These are phyloP conservation scores for Ectropis crepuscularia DNA, from an alignment of 2,888 invertebrate species.

Conservation along the genomic window DNA sequence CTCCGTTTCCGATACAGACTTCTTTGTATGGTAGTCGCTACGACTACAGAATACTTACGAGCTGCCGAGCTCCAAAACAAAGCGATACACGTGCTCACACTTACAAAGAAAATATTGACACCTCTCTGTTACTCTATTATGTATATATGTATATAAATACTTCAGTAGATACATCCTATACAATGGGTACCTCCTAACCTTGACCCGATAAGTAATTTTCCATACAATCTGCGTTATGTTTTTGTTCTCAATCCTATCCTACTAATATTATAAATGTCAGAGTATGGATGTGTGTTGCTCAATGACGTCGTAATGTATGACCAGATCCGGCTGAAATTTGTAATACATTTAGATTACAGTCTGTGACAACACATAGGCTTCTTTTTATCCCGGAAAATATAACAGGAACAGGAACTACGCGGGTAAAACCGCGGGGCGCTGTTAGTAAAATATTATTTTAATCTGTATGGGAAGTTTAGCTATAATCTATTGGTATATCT, in stretches of 20 bases:
- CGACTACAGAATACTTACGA: slow-evolving; percentile 8
- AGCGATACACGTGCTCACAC: slow-evolving; percentile 4
- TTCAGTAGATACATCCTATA: slow-evolving; percentile 6
- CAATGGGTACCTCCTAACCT: background rate
- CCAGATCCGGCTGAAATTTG: too few species aligned
- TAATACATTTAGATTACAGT: too few species aligned
- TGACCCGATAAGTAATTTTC: slow-evolving; percentile 9
- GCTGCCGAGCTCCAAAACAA: background rate
- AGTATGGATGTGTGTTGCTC: too few species aligned
- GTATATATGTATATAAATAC: background rate
- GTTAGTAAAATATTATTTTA: too few species aligned
- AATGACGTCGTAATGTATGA: too few species aligned
- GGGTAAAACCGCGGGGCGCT: background rate
- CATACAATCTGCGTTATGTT: slow-evolving; percentile 1
- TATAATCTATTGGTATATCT: too few species aligned
- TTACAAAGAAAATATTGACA: slow-evolving; percentile 17
- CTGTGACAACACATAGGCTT: too few species aligned
- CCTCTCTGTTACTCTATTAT: background rate
- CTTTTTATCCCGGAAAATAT: too few species aligned
- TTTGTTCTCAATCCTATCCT: background rate
- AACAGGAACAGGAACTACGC: background rate
- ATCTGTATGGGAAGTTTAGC: too few species aligned
- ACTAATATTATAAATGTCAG: too few species aligned
- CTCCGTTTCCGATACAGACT: too few species aligned
- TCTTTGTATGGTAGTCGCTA: too few species aligned